Percentiles rank a stretch among this genome's conserved stretches.
These are phyloP conservation scores for Leucophenga varia DNA, from an alignment of 1,140 invertebrate genomes.

Conservation along the genomic window DNA sequence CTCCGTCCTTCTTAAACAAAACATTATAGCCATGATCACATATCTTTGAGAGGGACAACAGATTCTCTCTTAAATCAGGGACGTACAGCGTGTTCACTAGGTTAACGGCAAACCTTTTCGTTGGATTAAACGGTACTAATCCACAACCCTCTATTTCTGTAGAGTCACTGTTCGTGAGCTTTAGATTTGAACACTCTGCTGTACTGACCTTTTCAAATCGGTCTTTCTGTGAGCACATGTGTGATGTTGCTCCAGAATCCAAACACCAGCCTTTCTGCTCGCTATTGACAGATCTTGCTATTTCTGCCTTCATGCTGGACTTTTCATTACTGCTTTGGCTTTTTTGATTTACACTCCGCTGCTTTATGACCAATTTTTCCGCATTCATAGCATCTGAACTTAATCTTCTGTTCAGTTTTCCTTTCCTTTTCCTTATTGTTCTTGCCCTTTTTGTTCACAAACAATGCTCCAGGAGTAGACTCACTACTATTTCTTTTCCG, in stretches of 20 bases:
- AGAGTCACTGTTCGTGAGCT: too few species aligned
- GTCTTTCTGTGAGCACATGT: conserved; percentile 13
- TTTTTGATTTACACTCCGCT: conserved; percentile 1
- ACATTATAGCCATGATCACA: too few species aligned
- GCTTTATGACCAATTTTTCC: conserved; percentile 1
- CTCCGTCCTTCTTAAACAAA: too few species aligned
- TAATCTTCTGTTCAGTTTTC: not conserved
- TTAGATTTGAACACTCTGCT: conserved; percentile 3
- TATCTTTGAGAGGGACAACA: too few species aligned
- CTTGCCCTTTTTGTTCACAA: conserved; percentile 2
- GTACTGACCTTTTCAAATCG: conserved; percentile 8
- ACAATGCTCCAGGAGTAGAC: not conserved
- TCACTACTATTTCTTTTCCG: conserved; percentile 4
- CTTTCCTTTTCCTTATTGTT: not conserved
- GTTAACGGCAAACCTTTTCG: too few species aligned
- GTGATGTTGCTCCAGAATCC: conserved; percentile 14
- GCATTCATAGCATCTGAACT: not conserved
- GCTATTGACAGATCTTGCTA: too few species aligned
- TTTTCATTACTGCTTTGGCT: not conserved
- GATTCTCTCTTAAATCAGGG: too few species aligned
- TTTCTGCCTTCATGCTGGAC: too few species aligned
- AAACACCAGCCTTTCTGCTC: conserved; percentile 12
- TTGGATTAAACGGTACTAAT: too few species aligned
- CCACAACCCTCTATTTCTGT: too few species aligned
- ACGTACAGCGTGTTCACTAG: too few species aligned